Evolutionary conservation across 2,888 invertebrate genomes (phyloP), one percentile per base, ranked within the genome.

Genomic region (Crocallis elinguaria): DNA sequence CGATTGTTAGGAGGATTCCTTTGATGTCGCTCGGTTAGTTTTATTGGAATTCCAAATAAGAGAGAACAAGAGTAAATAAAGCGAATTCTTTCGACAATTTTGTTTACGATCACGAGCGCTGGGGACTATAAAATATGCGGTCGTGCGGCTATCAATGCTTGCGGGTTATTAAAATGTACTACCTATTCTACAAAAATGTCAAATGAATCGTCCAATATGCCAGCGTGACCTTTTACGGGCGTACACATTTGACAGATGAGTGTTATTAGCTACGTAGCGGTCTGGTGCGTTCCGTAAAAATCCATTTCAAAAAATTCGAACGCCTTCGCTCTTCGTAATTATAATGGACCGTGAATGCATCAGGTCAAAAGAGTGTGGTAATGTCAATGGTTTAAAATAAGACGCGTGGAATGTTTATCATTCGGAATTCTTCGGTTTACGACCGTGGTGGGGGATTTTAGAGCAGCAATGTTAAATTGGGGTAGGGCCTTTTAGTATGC

Each of bases 311-410:
- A 69, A 75, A 66, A 61, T 64, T 66, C 58, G 68, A 71, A 66
- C 67, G 66, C 69, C 66, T 62, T 64, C 53, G 51, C 49, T 57
- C 60, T 69, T 66, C 66, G 66, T 71, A 73, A 75, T 77, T 76
- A 75, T 77, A 75, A 78, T 75, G 75, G 70, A 71, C 71, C 75
- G 67, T 75, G 77, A 79, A 78, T 71, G 65, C 68, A 68, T 71
- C 69, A 69, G 69, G 70, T 74, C 75, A 76, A 73, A 73, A 74
- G 73, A 76, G 72, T 73, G 73, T 78, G 71, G 76, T 73, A 77
- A 75, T 77, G 69, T 73, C 69, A 74, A 66, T 69, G 71, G 73
- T 78, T 75, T 71, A 76, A 81, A 82, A 81, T 80, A 80, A 82
- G 73, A 76, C 73, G 66, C 62, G 65, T 64, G 77, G 77, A 79